Evolutionary conservation across 2,797 vertebrate species (phyloP), one percentile per base, ranked within the genome.

Genomic region (Mycteria americana): DNA sequence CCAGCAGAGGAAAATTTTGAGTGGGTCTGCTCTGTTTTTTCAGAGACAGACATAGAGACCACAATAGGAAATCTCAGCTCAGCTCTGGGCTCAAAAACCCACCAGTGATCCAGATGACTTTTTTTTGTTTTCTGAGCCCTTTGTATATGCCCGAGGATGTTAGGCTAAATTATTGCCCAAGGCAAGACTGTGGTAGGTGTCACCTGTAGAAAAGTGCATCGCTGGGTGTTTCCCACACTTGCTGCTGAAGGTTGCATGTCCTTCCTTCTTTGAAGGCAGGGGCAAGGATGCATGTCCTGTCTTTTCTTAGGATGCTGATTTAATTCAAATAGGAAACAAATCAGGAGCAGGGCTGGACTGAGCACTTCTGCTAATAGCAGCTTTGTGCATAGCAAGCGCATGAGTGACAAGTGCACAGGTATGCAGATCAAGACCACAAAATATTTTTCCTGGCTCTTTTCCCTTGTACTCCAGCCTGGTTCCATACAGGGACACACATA

Each of bases 21-120:
- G 8, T 16, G 13, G 13, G 6, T 62, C 39, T 78, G 18, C 27
- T 77, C 43, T 62, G 5, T 21, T 17, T 77, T 87, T 75, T 50
- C 64, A 59, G 51, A 78, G 19, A 5, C 28, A 74, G 30, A 37
- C 13, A 56, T 35, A n/a, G 13, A 56, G 17, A 41, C 33, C 41
- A 27, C 14, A 37, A 3, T 18, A 53, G 2, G 2, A 86, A 74
- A 59, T 9, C 8, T 76, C 7, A 37, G 30, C 28, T 54, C 10
- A 35, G 22, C n/a, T 57, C 19, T 48, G 24, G 27, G 23, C 25
- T 85, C 5, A 85, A 63, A 75, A 79, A 7, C 9, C 7, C 14
- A 54, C 15, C 1, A 0, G 9, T 21, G 12, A 25, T 50, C 31
- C 31, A 41, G 22, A 21, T 28, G 9, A 18, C 2, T 9, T 18